These are phyloP conservation scores for Cynodonichthys magdalenae DNA, from an alignment of 2,797 vertebrate genomes.

Conservation along the genomic window DNA sequence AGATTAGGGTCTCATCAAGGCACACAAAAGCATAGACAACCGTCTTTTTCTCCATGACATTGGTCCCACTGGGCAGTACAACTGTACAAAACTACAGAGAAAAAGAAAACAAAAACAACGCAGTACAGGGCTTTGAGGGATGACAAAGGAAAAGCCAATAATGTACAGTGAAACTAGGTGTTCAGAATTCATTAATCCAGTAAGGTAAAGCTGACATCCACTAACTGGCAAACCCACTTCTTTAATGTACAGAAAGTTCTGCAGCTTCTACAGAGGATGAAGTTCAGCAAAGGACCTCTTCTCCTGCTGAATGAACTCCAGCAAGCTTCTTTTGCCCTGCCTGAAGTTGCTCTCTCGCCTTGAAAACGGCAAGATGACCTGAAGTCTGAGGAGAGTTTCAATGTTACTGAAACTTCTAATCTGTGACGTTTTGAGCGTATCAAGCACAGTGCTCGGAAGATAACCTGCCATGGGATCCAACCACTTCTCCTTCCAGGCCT, in stretches of 20 bases:
- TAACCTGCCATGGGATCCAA: constrained; percentile 73
- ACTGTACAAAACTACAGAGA: constrained; percentile 77
- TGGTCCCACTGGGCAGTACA: constrained; percentile 84
- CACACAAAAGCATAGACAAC: constrained; percentile 83
- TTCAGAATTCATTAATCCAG: constrained; percentile 65
- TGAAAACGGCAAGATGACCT: constrained; percentile 81
- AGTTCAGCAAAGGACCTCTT: constrained; percentile 74
- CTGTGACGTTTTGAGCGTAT: constrained; percentile 80
- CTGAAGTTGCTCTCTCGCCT: constrained; percentile 81
- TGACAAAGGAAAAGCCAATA: constrained; percentile 75
- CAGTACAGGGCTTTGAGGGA: constrained; percentile 58
- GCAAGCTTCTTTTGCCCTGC: constrained; percentile 77
- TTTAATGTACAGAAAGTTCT: constrained; percentile 56
- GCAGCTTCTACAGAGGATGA: constrained; percentile 74
- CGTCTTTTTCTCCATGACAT: constrained; percentile 73
- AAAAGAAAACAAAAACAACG: constrained; percentile 18
- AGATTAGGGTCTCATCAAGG: constrained; percentile 83
- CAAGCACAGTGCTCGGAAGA: constrained; percentile 79
- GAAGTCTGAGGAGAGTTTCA: constrained; percentile 82
- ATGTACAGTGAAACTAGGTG: constrained; percentile 75
- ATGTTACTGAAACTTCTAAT: constrained; percentile 81
- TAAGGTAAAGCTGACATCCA: constrained; percentile 59
- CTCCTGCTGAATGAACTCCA: constrained; percentile 75
- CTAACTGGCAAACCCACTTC: constrained; percentile 30
- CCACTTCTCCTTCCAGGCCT: constrained; percentile 83